Evolutionary conservation across 1,140 invertebrate species (phyloP).

Genomic region (Drosophila bocqueti): DNA sequence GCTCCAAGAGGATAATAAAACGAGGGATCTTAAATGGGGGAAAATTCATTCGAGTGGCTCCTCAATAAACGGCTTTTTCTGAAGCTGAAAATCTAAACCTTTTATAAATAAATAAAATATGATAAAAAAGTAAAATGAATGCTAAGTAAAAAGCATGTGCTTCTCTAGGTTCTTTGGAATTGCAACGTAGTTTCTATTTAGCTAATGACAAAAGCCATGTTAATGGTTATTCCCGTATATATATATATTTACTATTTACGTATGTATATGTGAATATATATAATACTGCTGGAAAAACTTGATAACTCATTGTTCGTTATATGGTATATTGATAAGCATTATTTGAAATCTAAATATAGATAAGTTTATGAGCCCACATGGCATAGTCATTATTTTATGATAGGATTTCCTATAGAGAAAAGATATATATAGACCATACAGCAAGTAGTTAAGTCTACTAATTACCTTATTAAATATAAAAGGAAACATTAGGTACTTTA

Average conservation of each 20-base stretch:
- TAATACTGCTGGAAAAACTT: background rate
- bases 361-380: background rate
- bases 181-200: background rate
- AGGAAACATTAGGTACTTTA: too few relatives aligned
- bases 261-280: background rate
- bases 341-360: slow-evolving; percentile 2
- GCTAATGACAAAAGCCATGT: background rate
- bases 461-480: background rate
- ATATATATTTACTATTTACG: background rate
- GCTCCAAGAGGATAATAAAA: slow-evolving; percentile 18
- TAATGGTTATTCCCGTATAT: background rate
- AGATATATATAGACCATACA: background rate
- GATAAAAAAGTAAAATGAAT: background rate
- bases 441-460: background rate
- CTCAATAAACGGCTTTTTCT: slow-evolving; percentile 11
- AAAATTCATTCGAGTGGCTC: slow-evolving; percentile 10
- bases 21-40: slow-evolving; percentile 12
- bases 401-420: background rate
- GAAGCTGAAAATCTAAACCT: slow-evolving; percentile 5
- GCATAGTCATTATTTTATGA: too few relatives aligned
- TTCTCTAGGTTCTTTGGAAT: background rate
- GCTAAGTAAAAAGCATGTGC: background rate
- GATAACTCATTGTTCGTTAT: background rate
- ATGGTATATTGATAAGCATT: slow-evolving; percentile 2
- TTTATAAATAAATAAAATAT: slow-evolving; percentile 2